Conservation (phyloP, 2,797 vertebrate species). For the Diplodus sargus region DNA sequence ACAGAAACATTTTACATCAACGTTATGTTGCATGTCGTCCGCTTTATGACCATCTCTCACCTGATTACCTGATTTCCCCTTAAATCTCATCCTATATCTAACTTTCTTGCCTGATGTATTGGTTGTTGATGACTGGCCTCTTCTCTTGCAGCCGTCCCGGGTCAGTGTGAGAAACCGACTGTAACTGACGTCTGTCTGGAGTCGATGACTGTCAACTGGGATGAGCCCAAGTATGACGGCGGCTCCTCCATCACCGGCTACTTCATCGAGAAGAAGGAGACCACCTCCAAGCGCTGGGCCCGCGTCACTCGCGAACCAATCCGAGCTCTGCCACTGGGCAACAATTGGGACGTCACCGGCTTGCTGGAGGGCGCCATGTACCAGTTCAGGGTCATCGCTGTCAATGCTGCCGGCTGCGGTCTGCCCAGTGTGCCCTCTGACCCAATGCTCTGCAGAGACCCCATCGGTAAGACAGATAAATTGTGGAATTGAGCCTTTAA, state of each 20-base stretch:
- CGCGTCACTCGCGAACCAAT: constrained; percentile 93
- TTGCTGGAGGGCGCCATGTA: constrained; percentile 93
- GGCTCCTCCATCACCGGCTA: constrained; percentile 96
- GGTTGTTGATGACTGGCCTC: neutral
- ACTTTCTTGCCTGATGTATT: neutral
- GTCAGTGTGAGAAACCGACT: constrained; percentile 96
- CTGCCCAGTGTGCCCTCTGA: constrained; percentile 95
- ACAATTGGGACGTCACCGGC: constrained; percentile 92
- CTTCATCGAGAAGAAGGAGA: constrained; percentile 96
- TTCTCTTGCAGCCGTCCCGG: constrained; percentile 90
- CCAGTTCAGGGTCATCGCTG: constrained; percentile 94
- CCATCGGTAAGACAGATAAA: constrained; percentile 88
- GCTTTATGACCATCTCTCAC: too few species aligned
- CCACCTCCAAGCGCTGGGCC: constrained; percentile 94
- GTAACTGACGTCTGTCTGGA: constrained; percentile 92
- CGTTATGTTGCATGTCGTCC: neutral
- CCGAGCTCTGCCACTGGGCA: constrained; percentile 91
- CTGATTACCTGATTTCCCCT: too few species aligned
- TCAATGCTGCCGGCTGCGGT: constrained; percentile 94
- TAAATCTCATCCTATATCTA: neutral
- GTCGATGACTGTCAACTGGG: constrained; percentile 97
- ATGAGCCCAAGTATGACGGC: constrained; percentile 96
- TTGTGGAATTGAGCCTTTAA: too few species aligned
- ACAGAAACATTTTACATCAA: neutral
- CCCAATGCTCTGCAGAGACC: constrained; percentile 92